phyloP scores from a whole-genome alignment of 2,113 vertebrate genomes.

The Cephalopterus ornatus region DNA sequence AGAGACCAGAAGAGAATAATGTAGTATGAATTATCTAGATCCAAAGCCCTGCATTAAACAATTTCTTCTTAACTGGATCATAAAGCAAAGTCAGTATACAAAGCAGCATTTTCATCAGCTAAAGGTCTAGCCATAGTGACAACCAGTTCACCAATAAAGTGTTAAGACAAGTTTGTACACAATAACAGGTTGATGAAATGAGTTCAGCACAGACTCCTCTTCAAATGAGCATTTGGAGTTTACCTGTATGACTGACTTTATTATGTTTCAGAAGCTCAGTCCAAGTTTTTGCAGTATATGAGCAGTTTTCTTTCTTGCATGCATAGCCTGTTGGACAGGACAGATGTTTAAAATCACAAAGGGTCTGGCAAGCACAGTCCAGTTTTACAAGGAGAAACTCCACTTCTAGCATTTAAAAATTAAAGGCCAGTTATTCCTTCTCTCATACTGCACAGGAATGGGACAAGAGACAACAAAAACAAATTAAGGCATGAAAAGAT shows the following conservation, averaged over 20 bases:
- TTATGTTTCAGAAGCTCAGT: conserved; percentile 84
- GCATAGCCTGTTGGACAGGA: conserved; percentile 77
- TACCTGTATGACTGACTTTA: conserved; percentile 81
- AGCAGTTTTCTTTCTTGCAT: conserved; percentile 81
- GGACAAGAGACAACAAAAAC: rapidly evolving
- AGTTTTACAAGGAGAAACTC: neutral
- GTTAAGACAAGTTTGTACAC: neutral
- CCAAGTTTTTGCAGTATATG: conserved; percentile 87
- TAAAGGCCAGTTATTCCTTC: neutral
- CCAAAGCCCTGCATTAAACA: neutral
- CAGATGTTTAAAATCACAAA: neutral
- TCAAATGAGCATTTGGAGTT: neutral
- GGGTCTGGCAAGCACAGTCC: neutral
- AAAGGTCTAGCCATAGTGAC: neutral
- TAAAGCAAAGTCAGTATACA: neutral
- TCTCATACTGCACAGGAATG: neutral
- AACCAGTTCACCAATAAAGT: neutral
- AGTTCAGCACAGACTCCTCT: neutral
- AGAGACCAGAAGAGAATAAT: neutral
- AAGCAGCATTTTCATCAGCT: neutral
- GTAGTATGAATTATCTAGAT: neutral
- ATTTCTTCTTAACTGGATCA: neutral
- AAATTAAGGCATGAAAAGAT: neutral
- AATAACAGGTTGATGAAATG: neutral
- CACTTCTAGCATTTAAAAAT: neutral